Base-by-base conservation (phyloP, 2,888 invertebrate species). In the Chalcosyrphus nemorum region DNA sequence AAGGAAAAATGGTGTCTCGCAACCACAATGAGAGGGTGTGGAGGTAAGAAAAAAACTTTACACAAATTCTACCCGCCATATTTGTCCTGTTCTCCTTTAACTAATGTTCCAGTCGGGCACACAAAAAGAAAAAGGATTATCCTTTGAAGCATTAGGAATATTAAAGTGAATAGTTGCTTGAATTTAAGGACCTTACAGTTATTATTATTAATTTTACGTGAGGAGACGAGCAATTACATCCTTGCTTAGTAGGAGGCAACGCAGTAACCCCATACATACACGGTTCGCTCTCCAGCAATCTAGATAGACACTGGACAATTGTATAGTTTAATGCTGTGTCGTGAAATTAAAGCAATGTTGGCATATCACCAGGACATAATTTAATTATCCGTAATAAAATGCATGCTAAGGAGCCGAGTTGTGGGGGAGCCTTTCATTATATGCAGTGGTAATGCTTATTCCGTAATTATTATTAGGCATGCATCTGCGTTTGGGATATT, bases 121-220 rank as follows among this genome's bases (percentile, higher is more conserved):
- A 17, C 7, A 17, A 11, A 61, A 59, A 13, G 9, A 57, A 66
- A 41, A 63, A 59, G 50, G 13, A 41, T 29, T 47, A 35, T 57
- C 65, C 41, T 59, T 72, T 38, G 32, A 68, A 41, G 29, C 52
- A 52, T 75, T 52, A 43, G 24, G 21, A 32, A 66, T 43, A 76
- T 66, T 59, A 68, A 68, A 59, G 21, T 17, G 17, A 50, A 66
- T 57, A 66, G 57, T 66, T 66, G 21, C 19, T 29, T 41, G 19
- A 29, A 59, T 66, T 76, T 76, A 76, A 76, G 68, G 66, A 76
- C 66, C 66, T 76, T 76, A 11, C 59, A 52, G 52, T 76, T 11
- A 52, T 76, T 66, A 43, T 57, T 76, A 76, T 57, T 50, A 66
- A 52, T 66, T 76, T 76, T 41, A 76, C 29, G 29, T 76, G 50